Percentiles rank a stretch among this genome's conserved stretches.
Conservation (phyloP, 2,113 vertebrate species). For the Neopipo cinnamomea region DNA sequence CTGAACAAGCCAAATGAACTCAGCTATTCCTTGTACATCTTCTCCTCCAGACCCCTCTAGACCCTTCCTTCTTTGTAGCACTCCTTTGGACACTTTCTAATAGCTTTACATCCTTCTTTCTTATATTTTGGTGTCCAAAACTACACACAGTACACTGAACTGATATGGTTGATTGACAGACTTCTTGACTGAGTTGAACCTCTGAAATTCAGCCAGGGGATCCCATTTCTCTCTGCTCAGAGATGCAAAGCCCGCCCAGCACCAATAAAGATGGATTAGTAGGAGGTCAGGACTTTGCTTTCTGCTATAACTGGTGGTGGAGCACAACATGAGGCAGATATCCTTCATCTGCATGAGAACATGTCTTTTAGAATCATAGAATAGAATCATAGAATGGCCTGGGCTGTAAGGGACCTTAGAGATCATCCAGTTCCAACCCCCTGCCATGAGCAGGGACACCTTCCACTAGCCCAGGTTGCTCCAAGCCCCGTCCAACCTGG, state of each 20-base stretch:
- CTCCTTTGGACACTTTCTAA: not conserved
- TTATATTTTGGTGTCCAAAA: not conserved
- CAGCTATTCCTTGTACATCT: not conserved
- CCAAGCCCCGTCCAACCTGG: no score
- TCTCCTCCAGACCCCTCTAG: not conserved
- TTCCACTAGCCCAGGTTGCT: no score
- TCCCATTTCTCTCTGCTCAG: not conserved
- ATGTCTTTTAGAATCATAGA: not conserved
- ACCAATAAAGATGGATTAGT: not conserved
- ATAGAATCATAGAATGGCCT: not conserved
- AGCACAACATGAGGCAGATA: fast-evolving
- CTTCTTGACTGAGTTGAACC: not conserved
- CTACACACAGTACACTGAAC: not conserved
- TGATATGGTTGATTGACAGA: not conserved
- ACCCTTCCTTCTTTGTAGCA: not conserved
- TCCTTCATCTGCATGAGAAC: not conserved
- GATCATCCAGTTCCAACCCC: no score
- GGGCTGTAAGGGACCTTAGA: not conserved
- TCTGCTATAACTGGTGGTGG: not conserved
- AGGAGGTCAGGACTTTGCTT: not conserved
- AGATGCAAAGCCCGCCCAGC: not conserved
- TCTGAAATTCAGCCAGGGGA: not conserved
- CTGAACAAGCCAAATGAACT: not conserved
- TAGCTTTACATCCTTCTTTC: not conserved
- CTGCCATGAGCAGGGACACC: no score